Evolutionary conservation across 2,888 invertebrate genomes (phyloP), one percentile per base, ranked within the genome.

Genomic region (Pinctada fucata): DNA sequence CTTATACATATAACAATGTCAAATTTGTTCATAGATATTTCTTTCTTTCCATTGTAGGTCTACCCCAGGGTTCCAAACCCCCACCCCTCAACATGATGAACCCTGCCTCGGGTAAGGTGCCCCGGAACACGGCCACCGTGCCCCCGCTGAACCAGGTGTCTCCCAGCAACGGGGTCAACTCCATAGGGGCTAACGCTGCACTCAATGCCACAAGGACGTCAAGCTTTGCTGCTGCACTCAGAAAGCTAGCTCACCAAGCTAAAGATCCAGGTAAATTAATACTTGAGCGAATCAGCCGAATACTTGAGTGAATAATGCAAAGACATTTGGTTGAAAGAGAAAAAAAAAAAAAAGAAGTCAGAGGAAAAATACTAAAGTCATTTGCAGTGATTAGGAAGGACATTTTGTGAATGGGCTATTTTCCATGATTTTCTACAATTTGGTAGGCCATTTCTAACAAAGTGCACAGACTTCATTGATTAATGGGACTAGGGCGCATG

Each of bases 241-340:
- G 97, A 79, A 97, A 96, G 92, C 94, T 97, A 86, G 97, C 97
- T 83, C 97, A 97, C 93, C 97, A 97, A 93, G 97, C 97, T 47
- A 96, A 91, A 75, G 91, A 92, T 79, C 89, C 91, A 75, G 85
- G 87, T 86, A 84, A 58, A 49, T n/a, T 48, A 47, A 47, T 68
- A n/a, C 31, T 31, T 31, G 31, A 31, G 31, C 31, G 1, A 67
- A 3, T 2, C 31, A 67, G 31, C 31, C 0, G 2, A 31, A 10
- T 8, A 3, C 10, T 2, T 45, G 31, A 45, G 45, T 10, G n/a
- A 67, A n/a, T 2, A 10, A 67, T 10, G n/a, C 3, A 66, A 66
- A 2, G 6, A n/a, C 3, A 66, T 16, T 65, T 16, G 3, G n/a
- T 3, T 65, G 31, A 3, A 65, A 31, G 31, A 31, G 1, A 31